Base-by-base conservation (phyloP, 2,797 vertebrate genomes). In the Triplophysa bombifrons region DNA sequence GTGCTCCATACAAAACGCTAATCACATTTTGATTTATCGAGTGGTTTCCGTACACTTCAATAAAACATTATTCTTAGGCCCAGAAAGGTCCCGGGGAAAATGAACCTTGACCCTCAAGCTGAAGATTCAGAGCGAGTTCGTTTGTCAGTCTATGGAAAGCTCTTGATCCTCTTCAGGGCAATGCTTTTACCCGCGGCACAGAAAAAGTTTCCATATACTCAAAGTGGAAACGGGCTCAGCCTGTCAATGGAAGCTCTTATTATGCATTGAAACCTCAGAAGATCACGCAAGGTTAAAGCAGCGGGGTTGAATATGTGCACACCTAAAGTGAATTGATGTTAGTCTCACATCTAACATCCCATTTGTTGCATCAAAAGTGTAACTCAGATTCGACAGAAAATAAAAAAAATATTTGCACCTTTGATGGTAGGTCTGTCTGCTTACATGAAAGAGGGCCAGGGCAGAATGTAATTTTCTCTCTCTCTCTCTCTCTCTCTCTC, bases 201-300 rank as follows among this genome's bases (percentile, higher is more conserved):
- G 88, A 90, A 88, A 80, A 53, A 88, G 84, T 66, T 81, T 84
- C 84, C 86, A 88, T 88, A 86, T 88, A 85, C 87, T 87, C 84
- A 81, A 83, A 88, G 82, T 88, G 85, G 88, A 90, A 89, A 91
- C 85, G 85, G 72, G 74, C 82, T 86, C 88, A 80, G 84, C 86
- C 82, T 86, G 84, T 90, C 91, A 90, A 89, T 91, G 88, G 89
- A 88, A 88, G 83, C 87, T 84, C 86, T 92, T 89, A 91, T 89
- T 91, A 92, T 85, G 80, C 83, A 75, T 74, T 80, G 58, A 79
- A 87, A 87, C 84, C 81, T 89, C 84, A 86, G 87, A 90, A 89
- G 89, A 92, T 90, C 86, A 88, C 91, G 85, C 89, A n/a, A 84
- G 83, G 83, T 90, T 91, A 87, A 80, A 84, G 84, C 80, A 72